These are phyloP conservation scores for Hydractinia echinata DNA, from an alignment of 30 jellyfish, hydroid and myxozoan species.

Conservation along the genomic window DNA sequence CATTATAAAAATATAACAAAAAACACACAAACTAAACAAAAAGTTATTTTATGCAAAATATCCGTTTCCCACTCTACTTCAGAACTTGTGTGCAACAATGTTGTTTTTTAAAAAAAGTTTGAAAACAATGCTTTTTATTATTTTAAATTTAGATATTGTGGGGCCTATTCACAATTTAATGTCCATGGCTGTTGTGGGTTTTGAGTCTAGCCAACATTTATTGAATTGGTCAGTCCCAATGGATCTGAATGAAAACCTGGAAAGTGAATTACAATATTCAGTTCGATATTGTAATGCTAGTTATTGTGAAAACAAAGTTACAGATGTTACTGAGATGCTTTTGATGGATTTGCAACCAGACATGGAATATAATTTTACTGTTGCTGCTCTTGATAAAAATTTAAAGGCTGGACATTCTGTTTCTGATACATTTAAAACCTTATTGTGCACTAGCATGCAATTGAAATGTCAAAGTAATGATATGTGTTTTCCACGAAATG, in stretches of 20 bases:
- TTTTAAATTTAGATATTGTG: no score
- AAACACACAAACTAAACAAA: no score
- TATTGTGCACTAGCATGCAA: not conserved
- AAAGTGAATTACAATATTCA: not conserved
- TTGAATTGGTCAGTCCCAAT: not conserved
- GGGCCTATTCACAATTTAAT: no score
- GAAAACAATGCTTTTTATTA: no score
- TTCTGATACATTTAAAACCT: not conserved
- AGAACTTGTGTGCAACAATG: no score
- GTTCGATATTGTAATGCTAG: not conserved
- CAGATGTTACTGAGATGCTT: not conserved
- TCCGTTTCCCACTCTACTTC: no score
- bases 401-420: not conserved
- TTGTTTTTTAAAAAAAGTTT: no score
- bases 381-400: not conserved
- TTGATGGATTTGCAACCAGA: slow-evolving; percentile 7
- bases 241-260: not conserved
- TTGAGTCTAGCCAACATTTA: not conserved
- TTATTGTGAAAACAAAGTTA: not conserved
- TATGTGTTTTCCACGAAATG: not conserved
- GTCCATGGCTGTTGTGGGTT: not conserved
- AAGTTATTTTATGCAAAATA: no score
- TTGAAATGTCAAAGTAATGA: not conserved
- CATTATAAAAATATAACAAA: no score
- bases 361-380: not conserved